These are phyloP conservation scores for Alosa sapidissima DNA, from an alignment of 2,797 vertebrate species.

Conservation along the genomic window DNA sequence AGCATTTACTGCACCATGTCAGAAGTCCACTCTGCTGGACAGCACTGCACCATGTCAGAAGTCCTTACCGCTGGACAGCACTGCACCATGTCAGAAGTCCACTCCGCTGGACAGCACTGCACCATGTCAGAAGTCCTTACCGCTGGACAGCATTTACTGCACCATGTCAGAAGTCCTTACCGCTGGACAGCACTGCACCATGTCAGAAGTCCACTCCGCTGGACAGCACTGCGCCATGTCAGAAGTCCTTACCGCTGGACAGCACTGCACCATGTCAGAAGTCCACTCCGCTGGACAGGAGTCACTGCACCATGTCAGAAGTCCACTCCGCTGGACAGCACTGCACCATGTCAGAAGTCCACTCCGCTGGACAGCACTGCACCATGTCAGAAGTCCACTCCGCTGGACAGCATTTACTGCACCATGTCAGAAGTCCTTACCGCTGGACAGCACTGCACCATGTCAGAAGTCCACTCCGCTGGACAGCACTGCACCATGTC, in stretches of 20 bases:
- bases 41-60: too few relatives aligned
- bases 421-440: conserved; percentile 22
- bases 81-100: conserved; percentile 24
- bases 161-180: conserved; percentile 24
- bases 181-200: too few relatives aligned
- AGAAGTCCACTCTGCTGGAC: conserved; percentile 21
- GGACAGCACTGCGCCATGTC: too few relatives aligned
- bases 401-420: too few relatives aligned
- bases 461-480: conserved; percentile 20
- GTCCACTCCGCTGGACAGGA: conserved; percentile 26
- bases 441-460: too few relatives aligned
- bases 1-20: too few relatives aligned
- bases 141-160: too few relatives aligned
- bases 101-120: conserved; percentile 21
- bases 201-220: conserved; percentile 21
- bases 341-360: conserved; percentile 24
- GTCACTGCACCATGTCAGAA: too few relatives aligned
- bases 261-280: too few relatives aligned
- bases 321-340: conserved; percentile 27
- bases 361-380: too few relatives aligned
- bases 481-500: too few relatives aligned
- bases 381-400: conserved; percentile 14
- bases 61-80: conserved; percentile 26
- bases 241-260: conserved; percentile 27
- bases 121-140: conserved; percentile 24